Percentiles rank a stretch among this genome's conserved stretches.
Evolutionary conservation across 2,113 vertebrate genomes (phyloP).

Genomic region (Anolis carolinensis): DNA sequence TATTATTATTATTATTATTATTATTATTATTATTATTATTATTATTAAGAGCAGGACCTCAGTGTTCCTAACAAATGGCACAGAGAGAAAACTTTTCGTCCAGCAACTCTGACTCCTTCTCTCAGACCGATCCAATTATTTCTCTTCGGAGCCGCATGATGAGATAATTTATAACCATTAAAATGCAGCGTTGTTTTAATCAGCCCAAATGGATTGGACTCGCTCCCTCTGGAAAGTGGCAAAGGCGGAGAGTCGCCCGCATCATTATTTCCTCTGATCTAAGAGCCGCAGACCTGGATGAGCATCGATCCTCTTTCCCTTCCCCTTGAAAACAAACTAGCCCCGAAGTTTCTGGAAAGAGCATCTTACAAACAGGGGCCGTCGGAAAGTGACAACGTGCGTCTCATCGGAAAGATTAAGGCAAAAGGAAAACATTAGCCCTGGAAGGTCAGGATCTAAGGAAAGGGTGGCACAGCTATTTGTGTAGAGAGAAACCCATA

Average conservation of each 20-base stretch:
- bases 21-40: no score
- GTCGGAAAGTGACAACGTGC: background rate
- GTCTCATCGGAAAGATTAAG: background rate
- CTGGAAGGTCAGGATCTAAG: no score
- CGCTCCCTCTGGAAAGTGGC: constrained; percentile 21
- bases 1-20: no score
- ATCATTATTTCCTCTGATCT: background rate
- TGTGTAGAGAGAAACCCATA: no score
- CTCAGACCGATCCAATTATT: background rate
- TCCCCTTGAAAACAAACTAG: background rate
- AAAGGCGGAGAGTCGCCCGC: background rate
- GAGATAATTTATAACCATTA: constrained; percentile 1
- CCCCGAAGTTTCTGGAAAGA: rapidly evolving
- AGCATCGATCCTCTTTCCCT: background rate
- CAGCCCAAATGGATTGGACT: constrained; percentile 19
- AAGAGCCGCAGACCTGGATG: background rate
- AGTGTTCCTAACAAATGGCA: background rate
- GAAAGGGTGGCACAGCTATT: no score
- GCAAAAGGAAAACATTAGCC: no score
- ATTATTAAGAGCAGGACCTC: no score
- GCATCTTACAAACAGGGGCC: background rate
- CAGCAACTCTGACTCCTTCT: background rate
- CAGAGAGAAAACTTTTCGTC: background rate
- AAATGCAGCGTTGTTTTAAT: constrained; percentile 39
- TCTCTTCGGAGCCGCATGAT: background rate